Evolutionary conservation across 92 coral and sea anemone genomes (phyloP).

Genomic region (Chrysogorgia sp.): DNA sequence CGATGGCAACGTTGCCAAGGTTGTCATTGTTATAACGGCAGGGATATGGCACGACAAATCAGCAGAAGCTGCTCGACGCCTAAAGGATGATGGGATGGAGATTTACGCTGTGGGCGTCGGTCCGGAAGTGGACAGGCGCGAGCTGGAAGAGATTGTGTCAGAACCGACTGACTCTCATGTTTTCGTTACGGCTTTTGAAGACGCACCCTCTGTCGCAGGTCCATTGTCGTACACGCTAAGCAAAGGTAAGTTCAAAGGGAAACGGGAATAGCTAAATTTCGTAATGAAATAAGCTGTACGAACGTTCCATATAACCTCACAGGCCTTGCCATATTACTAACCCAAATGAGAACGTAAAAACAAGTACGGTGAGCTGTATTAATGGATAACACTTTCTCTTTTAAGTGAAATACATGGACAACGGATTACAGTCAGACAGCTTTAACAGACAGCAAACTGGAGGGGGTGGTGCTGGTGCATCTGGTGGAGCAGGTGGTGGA

Average conservation of each 20-base stretch:
- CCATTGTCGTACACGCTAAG: constrained; percentile 34
- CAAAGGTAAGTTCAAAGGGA: constrained; percentile 35
- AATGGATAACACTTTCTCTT: no score
- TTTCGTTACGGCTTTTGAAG: constrained; percentile 34
- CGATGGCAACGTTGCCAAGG: constrained; percentile 31
- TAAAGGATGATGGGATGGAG: constrained; percentile 34
- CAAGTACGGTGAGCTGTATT: no score
- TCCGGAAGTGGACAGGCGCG: constrained; percentile 37
- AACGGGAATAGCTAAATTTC: no score
- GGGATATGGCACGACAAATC: constrained; percentile 20
- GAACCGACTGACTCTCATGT: constrained; percentile 34
- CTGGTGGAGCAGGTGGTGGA: no score
- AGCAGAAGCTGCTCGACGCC: constrained; percentile 5
- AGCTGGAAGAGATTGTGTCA: constrained; percentile 28
- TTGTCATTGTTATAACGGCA: constrained; percentile 33
- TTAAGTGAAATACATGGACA: no score
- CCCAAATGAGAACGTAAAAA: no score
- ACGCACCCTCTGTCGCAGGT: constrained; percentile 35
- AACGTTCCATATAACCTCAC: no score
- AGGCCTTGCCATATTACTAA: no score
- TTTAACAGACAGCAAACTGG: no score
- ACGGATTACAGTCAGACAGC: no score
- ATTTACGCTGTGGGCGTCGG: constrained; percentile 37
- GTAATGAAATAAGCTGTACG: no score
- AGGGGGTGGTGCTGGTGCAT: no score